phyloP scores from a whole-genome alignment of 2,797 vertebrate species.

The Tenualosa thibaudeaui region DNA sequence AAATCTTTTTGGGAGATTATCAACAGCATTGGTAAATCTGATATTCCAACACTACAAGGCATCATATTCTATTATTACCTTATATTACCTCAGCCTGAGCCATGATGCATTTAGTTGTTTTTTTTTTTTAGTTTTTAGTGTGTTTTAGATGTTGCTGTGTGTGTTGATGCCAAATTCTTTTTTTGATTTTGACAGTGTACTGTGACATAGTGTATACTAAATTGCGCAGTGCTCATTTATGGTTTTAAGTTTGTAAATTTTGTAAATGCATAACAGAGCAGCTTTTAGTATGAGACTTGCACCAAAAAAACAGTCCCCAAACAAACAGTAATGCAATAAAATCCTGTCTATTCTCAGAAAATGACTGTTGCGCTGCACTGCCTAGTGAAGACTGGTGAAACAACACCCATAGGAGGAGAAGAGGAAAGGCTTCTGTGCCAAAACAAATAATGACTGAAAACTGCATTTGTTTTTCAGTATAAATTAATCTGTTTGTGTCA shows the following conservation, averaged over 20 bases:
- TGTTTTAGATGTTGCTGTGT: not conserved
- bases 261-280: not conserved
- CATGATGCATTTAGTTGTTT: not conserved
- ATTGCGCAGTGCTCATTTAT: not conserved
- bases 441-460: not conserved
- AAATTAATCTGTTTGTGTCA: not conserved
- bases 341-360: not conserved
- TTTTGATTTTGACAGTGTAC: not conserved
- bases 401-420: not conserved
- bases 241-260: not conserved
- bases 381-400: not conserved
- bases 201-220: not conserved
- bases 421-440: not conserved
- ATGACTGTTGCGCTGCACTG: not conserved
- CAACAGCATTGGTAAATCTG: not conserved
- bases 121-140: not conserved
- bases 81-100: conserved; percentile 11
- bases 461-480: not conserved
- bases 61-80: not conserved
- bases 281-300: not conserved
- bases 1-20: not conserved
- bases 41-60: not conserved
- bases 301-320: not conserved
- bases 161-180: not conserved
- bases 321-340: not conserved